phyloP scores from a whole-genome alignment of 2,888 invertebrate species.

The Drosophila monieri region DNA sequence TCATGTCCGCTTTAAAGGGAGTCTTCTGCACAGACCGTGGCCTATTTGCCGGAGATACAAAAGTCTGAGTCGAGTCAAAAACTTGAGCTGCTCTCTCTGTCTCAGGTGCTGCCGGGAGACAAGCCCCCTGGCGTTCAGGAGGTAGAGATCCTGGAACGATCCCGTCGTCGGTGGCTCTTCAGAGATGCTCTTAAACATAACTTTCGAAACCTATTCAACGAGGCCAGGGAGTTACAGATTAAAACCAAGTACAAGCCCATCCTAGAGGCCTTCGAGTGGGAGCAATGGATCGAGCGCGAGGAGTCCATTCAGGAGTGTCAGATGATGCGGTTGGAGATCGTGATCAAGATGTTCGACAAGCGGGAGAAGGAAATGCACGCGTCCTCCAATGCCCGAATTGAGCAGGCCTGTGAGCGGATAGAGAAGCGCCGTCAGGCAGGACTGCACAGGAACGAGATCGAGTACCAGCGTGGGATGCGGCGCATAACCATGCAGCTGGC shows the following conservation, averaged over 20 bases:
- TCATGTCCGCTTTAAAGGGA: slow-evolving; percentile 63
- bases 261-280: slow-evolving; percentile 90
- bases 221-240: slow-evolving; percentile 82
- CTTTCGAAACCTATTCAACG: slow-evolving; percentile 85
- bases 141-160: slow-evolving; percentile 87
- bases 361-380: slow-evolving; percentile 81
- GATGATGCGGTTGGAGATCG: slow-evolving; percentile 86
- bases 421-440: slow-evolving; percentile 85
- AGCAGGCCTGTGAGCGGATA: slow-evolving; percentile 85
- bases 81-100: slow-evolving; percentile 79
- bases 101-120: slow-evolving; percentile 74
- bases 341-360: slow-evolving; percentile 86
- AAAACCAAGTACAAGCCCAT: slow-evolving; percentile 85
- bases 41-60: slow-evolving; percentile 79
- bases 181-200: slow-evolving; percentile 86
- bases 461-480: slow-evolving; percentile 84
- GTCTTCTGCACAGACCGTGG: slow-evolving; percentile 82
- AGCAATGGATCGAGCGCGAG: slow-evolving; percentile 93
- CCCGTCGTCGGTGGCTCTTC: slow-evolving; percentile 88
- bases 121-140: slow-evolving; percentile 82
- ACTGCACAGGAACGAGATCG: slow-evolving; percentile 85
- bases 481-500: slow-evolving; percentile 84
- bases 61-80: slow-evolving; percentile 59
- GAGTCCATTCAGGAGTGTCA: slow-evolving; percentile 91
- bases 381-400: slow-evolving; percentile 84